These are phyloP conservation scores for Smittia aterrima DNA, from an alignment of 2,888 invertebrate species.

Conservation along the genomic window DNA sequence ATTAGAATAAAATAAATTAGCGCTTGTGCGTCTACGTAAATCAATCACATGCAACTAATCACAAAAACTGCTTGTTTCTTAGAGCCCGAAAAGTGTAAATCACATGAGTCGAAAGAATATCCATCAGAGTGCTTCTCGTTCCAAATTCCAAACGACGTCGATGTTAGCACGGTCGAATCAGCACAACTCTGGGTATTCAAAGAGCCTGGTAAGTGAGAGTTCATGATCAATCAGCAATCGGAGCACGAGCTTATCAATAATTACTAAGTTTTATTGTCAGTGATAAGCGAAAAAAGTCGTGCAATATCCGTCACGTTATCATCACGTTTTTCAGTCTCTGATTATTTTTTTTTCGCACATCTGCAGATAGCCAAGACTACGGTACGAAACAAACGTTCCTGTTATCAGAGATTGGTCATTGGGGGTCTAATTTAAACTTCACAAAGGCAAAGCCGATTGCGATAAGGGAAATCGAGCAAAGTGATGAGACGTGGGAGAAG, in stretches of 20 bases:
- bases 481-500: slow-evolving; percentile 79
- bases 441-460: slow-evolving; percentile 77
- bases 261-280: background rate
- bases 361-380: slow-evolving; percentile 58
- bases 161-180: slow-evolving; percentile 70
- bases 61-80: slow-evolving; percentile 44
- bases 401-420: slow-evolving; percentile 74
- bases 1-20: no score
- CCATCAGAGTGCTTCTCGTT: slow-evolving; percentile 75
- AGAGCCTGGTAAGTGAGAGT: slow-evolving; percentile 44
- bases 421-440: slow-evolving; percentile 65
- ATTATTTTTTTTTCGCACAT: background rate
- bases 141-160: slow-evolving; percentile 71
- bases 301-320: slow-evolving; percentile 19
- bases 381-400: slow-evolving; percentile 74
- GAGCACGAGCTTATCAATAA: background rate
- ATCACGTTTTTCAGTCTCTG: slow-evolving; percentile 23
- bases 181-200: slow-evolving; percentile 83
- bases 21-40: no score
- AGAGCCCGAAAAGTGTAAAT: slow-evolving; percentile 58
- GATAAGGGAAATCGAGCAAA: slow-evolving; percentile 71
- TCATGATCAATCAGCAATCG: slow-evolving; percentile 41
- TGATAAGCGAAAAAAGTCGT: background rate
- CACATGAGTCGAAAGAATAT: slow-evolving; percentile 49
- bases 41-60: no score